phyloP scores from a whole-genome alignment of 2,888 invertebrate species.

The Xiphydria camelus region DNA sequence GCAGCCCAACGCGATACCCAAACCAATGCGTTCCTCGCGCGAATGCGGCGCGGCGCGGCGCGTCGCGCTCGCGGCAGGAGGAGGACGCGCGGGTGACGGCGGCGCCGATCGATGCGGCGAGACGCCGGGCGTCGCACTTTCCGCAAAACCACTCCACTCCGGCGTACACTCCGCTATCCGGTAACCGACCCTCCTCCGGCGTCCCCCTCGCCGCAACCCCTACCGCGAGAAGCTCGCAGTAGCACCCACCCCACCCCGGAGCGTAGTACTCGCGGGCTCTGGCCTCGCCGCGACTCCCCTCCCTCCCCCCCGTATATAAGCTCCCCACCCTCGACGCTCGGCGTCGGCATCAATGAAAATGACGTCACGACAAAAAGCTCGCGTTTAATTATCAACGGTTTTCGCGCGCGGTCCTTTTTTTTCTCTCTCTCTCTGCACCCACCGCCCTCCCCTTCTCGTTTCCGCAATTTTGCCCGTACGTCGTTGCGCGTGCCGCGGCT shows the following conservation, averaged over 20 bases:
- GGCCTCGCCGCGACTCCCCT: slow-evolving; percentile 31
- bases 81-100: slow-evolving; percentile 6
- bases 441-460: slow-evolving; percentile 7
- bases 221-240: background rate
- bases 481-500: background rate
- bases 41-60: too few species aligned
- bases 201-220: slow-evolving; percentile 1
- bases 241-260: background rate
- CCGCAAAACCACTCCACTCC: slow-evolving; percentile 39
- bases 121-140: slow-evolving; percentile 56
- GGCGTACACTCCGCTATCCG: slow-evolving; percentile 27
- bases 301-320: slow-evolving; percentile 5
- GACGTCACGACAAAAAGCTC: slow-evolving; percentile 60
- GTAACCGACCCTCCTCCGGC: slow-evolving; percentile 12
- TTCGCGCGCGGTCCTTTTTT: background rate
- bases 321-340: slow-evolving; percentile 40
- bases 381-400: slow-evolving; percentile 49
- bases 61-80: too few species aligned
- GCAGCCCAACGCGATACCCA: slow-evolving; percentile 17
- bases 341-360: slow-evolving; percentile 62
- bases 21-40: too few species aligned
- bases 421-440: slow-evolving; percentile 9
- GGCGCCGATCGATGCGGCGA: slow-evolving; percentile 57
- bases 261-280: slow-evolving; percentile 39
- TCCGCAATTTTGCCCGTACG: slow-evolving; percentile 9